Base-by-base conservation (phyloP, 2,888 invertebrate genomes). In the Maniola hyperantus region DNA sequence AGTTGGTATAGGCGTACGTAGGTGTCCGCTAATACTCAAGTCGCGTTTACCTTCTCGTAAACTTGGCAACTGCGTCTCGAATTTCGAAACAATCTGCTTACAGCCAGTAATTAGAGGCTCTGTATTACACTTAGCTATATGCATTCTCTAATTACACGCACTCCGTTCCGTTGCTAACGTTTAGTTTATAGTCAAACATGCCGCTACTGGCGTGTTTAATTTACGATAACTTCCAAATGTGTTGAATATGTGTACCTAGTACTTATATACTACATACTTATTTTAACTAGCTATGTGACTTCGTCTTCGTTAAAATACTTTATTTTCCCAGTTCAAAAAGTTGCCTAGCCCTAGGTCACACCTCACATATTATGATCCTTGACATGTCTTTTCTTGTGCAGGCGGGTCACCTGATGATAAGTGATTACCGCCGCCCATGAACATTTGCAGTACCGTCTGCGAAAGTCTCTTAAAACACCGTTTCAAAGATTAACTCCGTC, bases 61-160 rank as follows among this genome's bases (percentile, higher is more conserved):
- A 67, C 69, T 62, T 62, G 50, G 61, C 61, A 64, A 68, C 60
- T 34, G n/a, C 58, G 57, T 64, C 64, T 64, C 67, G 44, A 69
- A 69, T 67, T 67, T 62, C 64, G 65, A 65, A 70, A 70, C 69
- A 67, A 62, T 65, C 67, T 20, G 46, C 58, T 65, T 48, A 48
- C 59, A 50, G 58, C 65, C 51, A 48, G 69, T 70, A 67, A 70
- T 70, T 67, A 65, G 69, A 70, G 46, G 39, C 64, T 55, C 61
- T 50, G 62, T 48, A 39, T 61, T 36, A 20, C 26, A 58, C 58
- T 65, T 20, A 46, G 36, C 39, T 51, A 64, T 58, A 65, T 63
- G 62, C 46, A 20, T 57, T 62, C 48, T 67, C 57, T 69, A 67
- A 67, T 67, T 69, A 69, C 58, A 64, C 51, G 42, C 53, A 61